These are phyloP conservation scores for Sipunculus nudus DNA, from an alignment of 2,888 invertebrate species.

Conservation along the genomic window DNA sequence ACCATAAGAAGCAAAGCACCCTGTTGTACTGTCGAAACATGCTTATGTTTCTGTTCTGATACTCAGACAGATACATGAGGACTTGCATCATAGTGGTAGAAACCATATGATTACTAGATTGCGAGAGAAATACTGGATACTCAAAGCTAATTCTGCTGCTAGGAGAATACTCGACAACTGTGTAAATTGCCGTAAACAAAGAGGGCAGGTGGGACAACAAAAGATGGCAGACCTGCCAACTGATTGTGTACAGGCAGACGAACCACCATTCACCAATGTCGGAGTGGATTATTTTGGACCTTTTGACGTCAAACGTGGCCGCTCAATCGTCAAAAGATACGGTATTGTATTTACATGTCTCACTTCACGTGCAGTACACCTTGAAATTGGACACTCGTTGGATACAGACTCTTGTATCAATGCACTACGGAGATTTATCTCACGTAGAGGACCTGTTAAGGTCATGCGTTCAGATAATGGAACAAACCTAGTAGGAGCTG, in stretches of 20 bases:
- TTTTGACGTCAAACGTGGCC: background rate
- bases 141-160: too few species aligned
- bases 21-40: slow-evolving; percentile 14
- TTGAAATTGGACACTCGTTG: background rate
- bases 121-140: background rate
- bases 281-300: slow-evolving; percentile 5
- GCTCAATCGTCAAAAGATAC: background rate
- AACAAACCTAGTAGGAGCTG: background rate
- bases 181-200: too few species aligned
- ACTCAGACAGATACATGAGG: slow-evolving; percentile 36
- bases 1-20: background rate
- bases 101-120: background rate
- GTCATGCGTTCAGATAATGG: slow-evolving; percentile 4
- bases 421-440: slow-evolving; percentile 4
- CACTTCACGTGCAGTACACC: slow-evolving; percentile 1
- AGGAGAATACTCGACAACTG: too few species aligned
- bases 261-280: background rate
- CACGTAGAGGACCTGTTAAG: background rate
- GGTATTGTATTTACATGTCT: background rate
- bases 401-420: slow-evolving; percentile 5
- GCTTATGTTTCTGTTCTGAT: slow-evolving; percentile 15
- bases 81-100: background rate
- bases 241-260: background rate
- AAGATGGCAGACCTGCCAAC: slow-evolving; percentile 2
- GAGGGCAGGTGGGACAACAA: too few species aligned